These are phyloP conservation scores for Melitaea athalia DNA, from an alignment of 2,888 invertebrate genomes.

Conservation along the genomic window DNA sequence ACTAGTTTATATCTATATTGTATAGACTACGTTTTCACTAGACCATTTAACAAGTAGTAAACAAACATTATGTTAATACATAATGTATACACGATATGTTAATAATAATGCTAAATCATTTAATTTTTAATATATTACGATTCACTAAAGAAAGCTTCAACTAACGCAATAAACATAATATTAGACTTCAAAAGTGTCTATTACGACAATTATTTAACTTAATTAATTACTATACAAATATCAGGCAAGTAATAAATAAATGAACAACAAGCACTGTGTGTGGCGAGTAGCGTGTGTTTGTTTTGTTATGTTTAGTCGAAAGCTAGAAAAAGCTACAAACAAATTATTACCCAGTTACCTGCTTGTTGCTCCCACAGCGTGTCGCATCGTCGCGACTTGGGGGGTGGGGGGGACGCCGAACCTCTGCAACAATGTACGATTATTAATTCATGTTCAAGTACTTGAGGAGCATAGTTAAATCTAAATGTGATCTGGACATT, in stretches of 20 bases:
- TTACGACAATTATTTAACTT: too few relatives aligned
- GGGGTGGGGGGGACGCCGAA: conserved; percentile 75
- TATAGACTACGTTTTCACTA: neutral
- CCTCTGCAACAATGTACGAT: conserved; percentile 53
- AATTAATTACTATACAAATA: neutral
- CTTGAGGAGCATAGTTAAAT: neutral
- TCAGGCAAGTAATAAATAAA: neutral
- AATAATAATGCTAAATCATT: neutral
- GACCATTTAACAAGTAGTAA: too few relatives aligned
- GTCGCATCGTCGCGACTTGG: conserved; percentile 74
- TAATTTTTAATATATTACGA: neutral
- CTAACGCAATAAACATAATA: too few relatives aligned
- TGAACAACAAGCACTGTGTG: neutral
- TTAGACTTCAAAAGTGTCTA: too few relatives aligned
- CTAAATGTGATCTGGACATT: neutral
- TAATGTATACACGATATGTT: too few relatives aligned
- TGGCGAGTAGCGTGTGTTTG: conserved; percentile 10
- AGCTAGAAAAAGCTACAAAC: conserved; percentile 62
- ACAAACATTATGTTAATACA: too few relatives aligned
- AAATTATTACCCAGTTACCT: conserved; percentile 81
- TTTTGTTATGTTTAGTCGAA: conserved; percentile 10
- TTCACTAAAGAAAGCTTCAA: too few relatives aligned
- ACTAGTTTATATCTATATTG: too few relatives aligned
- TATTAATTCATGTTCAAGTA: neutral
- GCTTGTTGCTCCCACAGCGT: conserved; percentile 68